These are phyloP conservation scores for Heloderma charlesbogerti DNA, from an alignment of 2,113 vertebrate genomes.

Conservation along the genomic window DNA sequence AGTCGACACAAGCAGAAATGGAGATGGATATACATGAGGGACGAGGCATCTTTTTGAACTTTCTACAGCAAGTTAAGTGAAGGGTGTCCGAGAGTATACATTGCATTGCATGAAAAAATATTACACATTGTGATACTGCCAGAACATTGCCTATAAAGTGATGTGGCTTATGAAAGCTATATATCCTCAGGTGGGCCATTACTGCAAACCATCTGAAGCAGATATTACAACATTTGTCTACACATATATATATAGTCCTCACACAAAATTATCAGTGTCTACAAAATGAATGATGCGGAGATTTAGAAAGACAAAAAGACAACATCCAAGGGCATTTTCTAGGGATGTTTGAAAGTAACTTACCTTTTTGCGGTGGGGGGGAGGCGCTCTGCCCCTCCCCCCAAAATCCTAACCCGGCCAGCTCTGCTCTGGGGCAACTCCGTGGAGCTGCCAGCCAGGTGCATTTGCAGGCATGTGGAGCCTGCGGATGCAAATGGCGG, in stretches of 20 bases:
- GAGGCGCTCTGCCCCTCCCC: no score
- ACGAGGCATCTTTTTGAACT: background rate
- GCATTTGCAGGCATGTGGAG: no score
- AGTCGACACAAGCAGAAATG: background rate
- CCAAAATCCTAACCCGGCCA: no score
- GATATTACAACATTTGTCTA: no score
- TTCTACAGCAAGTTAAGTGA: background rate
- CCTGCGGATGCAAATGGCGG: no score
- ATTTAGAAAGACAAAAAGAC: background rate
- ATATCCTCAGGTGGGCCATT: constrained; percentile 22
- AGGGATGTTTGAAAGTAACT: no score
- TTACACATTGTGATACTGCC: background rate
- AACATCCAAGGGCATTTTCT: background rate
- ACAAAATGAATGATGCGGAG: background rate
- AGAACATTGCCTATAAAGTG: constrained; percentile 13
- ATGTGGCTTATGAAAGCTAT: constrained; percentile 23
- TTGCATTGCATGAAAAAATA: background rate
- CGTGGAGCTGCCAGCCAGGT: no score
- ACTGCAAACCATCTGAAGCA: background rate
- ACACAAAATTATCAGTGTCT: background rate
- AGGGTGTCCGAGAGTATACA: background rate
- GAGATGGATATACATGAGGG: no score
- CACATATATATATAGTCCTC: no score
- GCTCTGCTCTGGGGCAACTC: no score
- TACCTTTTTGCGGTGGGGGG: no score